Conservation (phyloP, 2,113 vertebrate species). For the Antennarius striatus region DNA sequence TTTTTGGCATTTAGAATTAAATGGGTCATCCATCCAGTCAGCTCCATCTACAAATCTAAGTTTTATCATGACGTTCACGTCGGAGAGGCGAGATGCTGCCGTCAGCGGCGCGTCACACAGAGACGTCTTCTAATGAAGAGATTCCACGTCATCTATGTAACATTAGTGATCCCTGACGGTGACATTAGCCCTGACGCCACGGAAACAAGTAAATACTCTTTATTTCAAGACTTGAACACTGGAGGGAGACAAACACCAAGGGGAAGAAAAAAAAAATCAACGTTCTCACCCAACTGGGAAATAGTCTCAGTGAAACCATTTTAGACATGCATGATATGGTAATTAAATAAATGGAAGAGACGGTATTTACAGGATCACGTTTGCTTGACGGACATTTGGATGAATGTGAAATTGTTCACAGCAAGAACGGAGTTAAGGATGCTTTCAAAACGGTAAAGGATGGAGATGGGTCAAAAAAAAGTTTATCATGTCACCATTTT, state of each 20-base stretch:
- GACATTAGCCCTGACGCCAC: neutral
- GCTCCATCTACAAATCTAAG: neutral
- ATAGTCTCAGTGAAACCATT: slow-evolving; percentile 30
- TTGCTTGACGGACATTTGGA: too few relatives aligned
- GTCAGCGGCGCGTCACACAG: neutral
- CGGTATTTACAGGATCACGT: neutral
- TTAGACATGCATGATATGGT: slow-evolving; percentile 26
- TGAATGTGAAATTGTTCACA: too few relatives aligned
- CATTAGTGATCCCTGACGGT: slow-evolving; percentile 23
- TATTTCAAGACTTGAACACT: slow-evolving; percentile 11
- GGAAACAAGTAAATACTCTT: neutral
- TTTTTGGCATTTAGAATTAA: neutral
- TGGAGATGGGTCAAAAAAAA: too few relatives aligned
- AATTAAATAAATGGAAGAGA: slow-evolving; percentile 15
- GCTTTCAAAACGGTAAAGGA: neutral
- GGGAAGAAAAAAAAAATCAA: neutral
- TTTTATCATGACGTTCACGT: neutral
- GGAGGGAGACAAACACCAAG: slow-evolving; percentile 64
- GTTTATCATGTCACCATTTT: too few relatives aligned
- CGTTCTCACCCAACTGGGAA: neutral
- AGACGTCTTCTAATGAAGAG: neutral
- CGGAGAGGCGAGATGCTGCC: slow-evolving; percentile 12
- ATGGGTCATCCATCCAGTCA: neutral
- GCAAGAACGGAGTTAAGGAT: neutral
- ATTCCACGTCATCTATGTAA: slow-evolving; percentile 6